Evolutionary conservation across 2,888 invertebrate genomes (phyloP), one percentile per base, ranked within the genome.

Genomic region (Calameuta pallipes): DNA sequence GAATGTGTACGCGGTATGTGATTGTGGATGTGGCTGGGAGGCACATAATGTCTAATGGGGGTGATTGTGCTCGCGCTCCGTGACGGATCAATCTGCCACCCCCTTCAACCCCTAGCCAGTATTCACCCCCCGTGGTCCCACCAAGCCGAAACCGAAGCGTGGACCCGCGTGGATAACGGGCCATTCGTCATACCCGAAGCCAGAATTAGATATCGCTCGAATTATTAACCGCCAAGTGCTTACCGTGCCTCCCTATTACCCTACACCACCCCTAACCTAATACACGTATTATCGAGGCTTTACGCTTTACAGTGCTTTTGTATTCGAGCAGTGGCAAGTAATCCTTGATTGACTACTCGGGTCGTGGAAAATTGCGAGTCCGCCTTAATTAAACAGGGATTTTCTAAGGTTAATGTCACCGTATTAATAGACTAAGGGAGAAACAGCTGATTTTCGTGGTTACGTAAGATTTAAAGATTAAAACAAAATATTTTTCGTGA

Each of bases 61-160:
- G 90, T 89, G 90, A 90, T 90, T 91, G 91, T 90, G 90, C 89
- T 90, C 91, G 87, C 87, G 85, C 87, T 87, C 90, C 90, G 90
- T 91, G 90, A 91, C 91, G 90, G 90, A 91, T 91, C 91, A 91
- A 91, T 91, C 91, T 90, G 90, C 90, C 89, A 88, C 89, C 89
- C 89, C 88, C 88, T 86, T 85, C 83, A 83, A 34, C 75, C 71
- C 71, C 71, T 76, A 70, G 71, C 75, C 34, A 69, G 69, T 68
- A 30, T 41, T 36, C 69, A 68, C 73, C 15, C 85, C 85, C 84
- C 85, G 85, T 84, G 84, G 31, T 84, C 86, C 82, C 83, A 77
- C 83, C 82, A 84, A 86, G 84, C 86, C 86, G 78, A 87, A 88
- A 88, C 81, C 87, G 84, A 79, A 87, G 85, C 86, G 84, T 86